These are phyloP conservation scores for Cynopterus sphinx DNA, from an alignment of 2,797 vertebrate genomes.

Conservation along the genomic window DNA sequence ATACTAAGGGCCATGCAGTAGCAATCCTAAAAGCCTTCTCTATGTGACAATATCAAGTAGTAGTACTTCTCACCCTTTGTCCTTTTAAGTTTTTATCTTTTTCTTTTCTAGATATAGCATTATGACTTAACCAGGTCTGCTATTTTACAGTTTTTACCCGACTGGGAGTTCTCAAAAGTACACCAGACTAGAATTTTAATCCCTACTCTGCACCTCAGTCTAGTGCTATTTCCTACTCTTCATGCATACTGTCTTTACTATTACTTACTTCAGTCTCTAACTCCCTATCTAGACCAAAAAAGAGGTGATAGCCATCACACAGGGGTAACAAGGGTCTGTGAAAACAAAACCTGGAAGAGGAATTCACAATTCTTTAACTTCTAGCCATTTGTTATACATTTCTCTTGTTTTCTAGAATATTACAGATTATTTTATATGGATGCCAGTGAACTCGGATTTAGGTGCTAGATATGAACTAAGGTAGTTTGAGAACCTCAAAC, in stretches of 20 bases:
- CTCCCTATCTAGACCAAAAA: neutral
- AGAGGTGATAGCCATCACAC: neutral
- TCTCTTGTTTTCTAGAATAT: neutral
- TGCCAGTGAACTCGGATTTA: neutral
- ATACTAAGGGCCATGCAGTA: neutral
- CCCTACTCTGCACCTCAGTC: neutral
- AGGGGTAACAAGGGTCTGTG: neutral
- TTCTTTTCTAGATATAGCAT: neutral
- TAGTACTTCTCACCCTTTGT: neutral
- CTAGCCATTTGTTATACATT: neutral
- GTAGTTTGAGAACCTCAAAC: neutral
- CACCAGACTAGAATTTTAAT: neutral
- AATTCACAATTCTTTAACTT: neutral
- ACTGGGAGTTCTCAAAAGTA: neutral
- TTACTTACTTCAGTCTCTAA: neutral
- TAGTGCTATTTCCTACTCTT: neutral
- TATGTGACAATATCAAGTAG: neutral
- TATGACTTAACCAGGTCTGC: neutral
- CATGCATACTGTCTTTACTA: neutral
- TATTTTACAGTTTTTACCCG: neutral
- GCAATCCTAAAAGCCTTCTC: neutral
- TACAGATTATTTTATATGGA: neutral
- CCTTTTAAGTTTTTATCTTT: neutral
- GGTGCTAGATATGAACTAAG: neutral
- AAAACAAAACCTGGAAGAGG: neutral